These are phyloP conservation scores for Xyliphius kryptos DNA, from an alignment of 2,113 vertebrate genomes.

Conservation along the genomic window DNA sequence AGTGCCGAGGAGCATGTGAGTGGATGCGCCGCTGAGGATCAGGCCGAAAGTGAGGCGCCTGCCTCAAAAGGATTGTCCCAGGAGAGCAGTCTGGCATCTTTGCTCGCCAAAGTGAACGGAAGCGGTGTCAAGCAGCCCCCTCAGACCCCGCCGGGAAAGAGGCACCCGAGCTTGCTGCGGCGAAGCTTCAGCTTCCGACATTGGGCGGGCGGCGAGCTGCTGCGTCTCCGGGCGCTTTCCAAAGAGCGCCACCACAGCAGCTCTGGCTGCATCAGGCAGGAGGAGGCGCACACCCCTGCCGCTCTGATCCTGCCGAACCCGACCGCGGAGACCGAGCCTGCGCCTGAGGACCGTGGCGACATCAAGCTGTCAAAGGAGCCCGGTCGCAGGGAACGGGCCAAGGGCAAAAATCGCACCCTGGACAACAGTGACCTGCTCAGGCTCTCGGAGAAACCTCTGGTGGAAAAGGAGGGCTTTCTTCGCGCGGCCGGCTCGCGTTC, in stretches of 20 bases:
- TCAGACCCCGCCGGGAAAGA: constrained; percentile 48
- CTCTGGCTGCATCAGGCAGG: constrained; percentile 52
- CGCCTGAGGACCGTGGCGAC: constrained; percentile 64
- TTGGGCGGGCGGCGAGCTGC: constrained; percentile 67
- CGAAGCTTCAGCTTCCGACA: constrained; percentile 87
- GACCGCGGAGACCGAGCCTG: constrained; percentile 17
- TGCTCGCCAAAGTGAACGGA: constrained; percentile 41
- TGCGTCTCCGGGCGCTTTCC: constrained; percentile 55
- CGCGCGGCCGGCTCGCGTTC: constrained; percentile 44
- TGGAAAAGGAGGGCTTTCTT: constrained; percentile 49
- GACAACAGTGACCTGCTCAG: constrained; percentile 86
- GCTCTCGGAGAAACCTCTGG: constrained; percentile 66
- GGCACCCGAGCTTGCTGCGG: constrained; percentile 61
- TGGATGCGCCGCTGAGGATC: constrained; percentile 2
- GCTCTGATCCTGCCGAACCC: constrained; percentile 33
- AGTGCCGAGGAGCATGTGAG: constrained; percentile 52
- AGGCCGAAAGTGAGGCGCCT: neutral
- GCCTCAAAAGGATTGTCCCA: no score
- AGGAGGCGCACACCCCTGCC: neutral
- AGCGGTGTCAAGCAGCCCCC: constrained; percentile 14
- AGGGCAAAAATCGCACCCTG: constrained; percentile 80
- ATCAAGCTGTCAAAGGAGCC: constrained; percentile 65
- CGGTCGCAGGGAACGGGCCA: constrained; percentile 72
- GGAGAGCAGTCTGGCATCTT: constrained; percentile 24
- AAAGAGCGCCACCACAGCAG: constrained; percentile 67